phyloP scores from a whole-genome alignment of 1,140 invertebrate genomes.

The Drosophila tani region DNA sequence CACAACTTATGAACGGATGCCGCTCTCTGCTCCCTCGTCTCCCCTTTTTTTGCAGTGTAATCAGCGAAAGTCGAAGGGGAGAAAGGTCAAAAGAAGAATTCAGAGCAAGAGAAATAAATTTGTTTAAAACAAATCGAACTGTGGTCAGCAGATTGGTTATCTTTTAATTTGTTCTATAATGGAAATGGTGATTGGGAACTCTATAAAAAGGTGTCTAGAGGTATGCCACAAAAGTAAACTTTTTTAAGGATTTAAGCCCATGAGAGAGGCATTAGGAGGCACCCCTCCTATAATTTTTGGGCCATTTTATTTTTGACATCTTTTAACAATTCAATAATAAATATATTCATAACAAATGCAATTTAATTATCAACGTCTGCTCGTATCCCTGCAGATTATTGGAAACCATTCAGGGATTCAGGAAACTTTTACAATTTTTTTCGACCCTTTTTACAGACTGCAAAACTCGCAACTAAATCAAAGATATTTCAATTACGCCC shows the following conservation, averaged over 20 bases:
- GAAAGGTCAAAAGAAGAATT: constrained; percentile 8
- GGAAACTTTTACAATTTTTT: not conserved
- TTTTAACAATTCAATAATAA: not conserved
- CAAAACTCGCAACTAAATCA: constrained; percentile 9
- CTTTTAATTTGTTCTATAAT: not conserved
- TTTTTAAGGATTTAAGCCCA: too few relatives aligned
- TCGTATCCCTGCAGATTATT: not conserved
- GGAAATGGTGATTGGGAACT: not conserved
- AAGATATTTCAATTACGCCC: constrained; percentile 30
- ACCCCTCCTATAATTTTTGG: too few relatives aligned
- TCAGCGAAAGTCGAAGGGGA: constrained; percentile 32
- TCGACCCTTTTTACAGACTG: not conserved
- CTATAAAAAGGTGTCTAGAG: too few relatives aligned
- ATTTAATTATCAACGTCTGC: not conserved
- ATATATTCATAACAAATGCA: not conserved
- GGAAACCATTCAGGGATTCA: not conserved
- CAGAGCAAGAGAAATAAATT: constrained; percentile 28
- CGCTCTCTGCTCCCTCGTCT: not conserved
- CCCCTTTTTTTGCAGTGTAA: constrained; percentile 35
- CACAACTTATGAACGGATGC: constrained; percentile 45
- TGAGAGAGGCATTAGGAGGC: too few relatives aligned
- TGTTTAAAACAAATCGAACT: constrained; percentile 49
- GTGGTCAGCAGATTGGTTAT: constrained; percentile 3
- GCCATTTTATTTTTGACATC: too few relatives aligned
- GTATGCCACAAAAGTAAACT: too few relatives aligned